Percentiles rank a stretch among this genome's conserved stretches.
phyloP scores from a whole-genome alignment of 2,797 vertebrate genomes.

The Spinibarbus caldwelli region DNA sequence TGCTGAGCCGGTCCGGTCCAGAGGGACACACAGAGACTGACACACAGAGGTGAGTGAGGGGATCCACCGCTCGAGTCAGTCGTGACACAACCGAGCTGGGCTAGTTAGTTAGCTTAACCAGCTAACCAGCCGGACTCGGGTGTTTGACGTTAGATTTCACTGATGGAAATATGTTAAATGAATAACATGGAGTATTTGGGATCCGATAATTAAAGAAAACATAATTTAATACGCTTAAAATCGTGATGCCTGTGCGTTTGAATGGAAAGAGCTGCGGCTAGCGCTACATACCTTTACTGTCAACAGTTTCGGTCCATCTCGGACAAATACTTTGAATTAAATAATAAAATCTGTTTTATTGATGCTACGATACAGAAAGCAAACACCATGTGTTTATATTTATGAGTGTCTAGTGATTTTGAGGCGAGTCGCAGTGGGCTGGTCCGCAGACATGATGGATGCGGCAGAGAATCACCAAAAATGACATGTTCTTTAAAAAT shows the following conservation, averaged over 20 bases:
- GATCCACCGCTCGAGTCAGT: background rate
- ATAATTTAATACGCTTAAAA: background rate
- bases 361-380: background rate
- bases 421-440: constrained; percentile 42
- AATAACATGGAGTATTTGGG: background rate
- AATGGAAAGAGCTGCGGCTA: background rate
- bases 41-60: constrained; percentile 12
- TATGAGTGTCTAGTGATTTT: background rate
- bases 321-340: background rate
- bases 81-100: constrained; percentile 16
- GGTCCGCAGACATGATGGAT: constrained; percentile 49
- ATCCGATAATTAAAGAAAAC: background rate
- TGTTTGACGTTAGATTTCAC: background rate
- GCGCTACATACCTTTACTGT: constrained; percentile 1
- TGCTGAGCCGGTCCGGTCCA: background rate
- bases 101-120: constrained; percentile 33
- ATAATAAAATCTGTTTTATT: background rate
- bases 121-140: constrained; percentile 14
- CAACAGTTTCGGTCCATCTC: background rate
- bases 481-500: background rate
- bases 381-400: background rate
- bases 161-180: background rate
- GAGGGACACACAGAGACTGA: background rate
- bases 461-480: background rate
- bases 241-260: background rate